phyloP scores from a whole-genome alignment of 2,797 vertebrate species.

The Thripadectes ignobilis region DNA sequence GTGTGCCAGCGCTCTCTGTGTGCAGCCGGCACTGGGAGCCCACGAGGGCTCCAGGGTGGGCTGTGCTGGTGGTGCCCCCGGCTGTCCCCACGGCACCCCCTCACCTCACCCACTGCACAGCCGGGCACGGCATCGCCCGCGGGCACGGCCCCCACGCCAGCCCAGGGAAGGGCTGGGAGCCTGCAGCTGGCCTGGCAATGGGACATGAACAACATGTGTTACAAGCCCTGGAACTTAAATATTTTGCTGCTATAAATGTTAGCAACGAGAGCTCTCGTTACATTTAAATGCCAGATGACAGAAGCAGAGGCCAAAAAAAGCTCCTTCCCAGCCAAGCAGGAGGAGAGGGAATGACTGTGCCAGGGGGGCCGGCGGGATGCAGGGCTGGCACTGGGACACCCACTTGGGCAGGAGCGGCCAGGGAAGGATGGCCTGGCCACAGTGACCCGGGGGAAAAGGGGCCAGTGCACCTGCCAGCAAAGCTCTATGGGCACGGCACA shows the following conservation, averaged over 20 bases:
- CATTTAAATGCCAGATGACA: conserved; percentile 76
- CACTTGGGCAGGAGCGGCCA: rapidly evolving
- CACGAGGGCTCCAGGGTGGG: rapidly evolving
- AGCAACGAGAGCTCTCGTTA: conserved; percentile 67
- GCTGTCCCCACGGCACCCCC: neutral
- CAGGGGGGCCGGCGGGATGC: conserved; percentile 10
- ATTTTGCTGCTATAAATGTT: conserved; percentile 69
- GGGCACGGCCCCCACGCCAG: rapidly evolving
- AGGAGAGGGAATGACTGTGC: conserved; percentile 24
- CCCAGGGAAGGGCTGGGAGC: neutral
- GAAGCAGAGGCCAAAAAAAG: conserved; percentile 75
- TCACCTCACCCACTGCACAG: rapidly evolving
- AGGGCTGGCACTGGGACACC: neutral
- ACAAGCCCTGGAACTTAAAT: conserved; percentile 62
- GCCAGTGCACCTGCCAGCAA: rapidly evolving
- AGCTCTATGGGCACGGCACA: neutral
- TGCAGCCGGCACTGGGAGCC: rapidly evolving
- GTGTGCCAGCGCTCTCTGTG: rapidly evolving
- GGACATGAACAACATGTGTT: conserved; percentile 20
- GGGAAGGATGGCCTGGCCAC: rapidly evolving
- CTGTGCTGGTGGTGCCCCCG: rapidly evolving
- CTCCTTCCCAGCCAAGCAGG: conserved; percentile 65
- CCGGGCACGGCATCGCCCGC: neutral
- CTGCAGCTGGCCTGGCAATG: conserved; percentile 46
- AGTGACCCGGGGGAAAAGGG: rapidly evolving